A percentile compares a stretch with the other conserved stretches of the same genome.
Evolutionary conservation across 2,797 vertebrate species (phyloP).

Genomic region (Danionella dracula): DNA sequence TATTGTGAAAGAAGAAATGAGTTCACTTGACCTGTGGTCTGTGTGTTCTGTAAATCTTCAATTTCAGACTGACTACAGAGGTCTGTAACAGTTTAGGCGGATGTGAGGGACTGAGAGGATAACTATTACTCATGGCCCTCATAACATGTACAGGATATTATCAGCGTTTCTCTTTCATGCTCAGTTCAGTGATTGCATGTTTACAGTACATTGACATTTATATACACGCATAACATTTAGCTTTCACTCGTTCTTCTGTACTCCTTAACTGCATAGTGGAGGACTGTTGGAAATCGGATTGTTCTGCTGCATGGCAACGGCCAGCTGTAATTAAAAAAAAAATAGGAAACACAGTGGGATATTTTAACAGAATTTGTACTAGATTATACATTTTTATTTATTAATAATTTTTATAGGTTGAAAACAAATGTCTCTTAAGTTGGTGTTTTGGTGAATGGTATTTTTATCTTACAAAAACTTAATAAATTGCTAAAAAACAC

Average conservation of each 20-base stretch:
- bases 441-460: no score
- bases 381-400: slow-evolving; percentile 44
- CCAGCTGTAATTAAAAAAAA: slow-evolving; percentile 65
- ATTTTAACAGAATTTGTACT: slow-evolving; percentile 52
- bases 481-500: no score
- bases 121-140: slow-evolving; percentile 23
- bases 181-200: slow-evolving; percentile 46
- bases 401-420: neutral
- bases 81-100: slow-evolving; percentile 3
- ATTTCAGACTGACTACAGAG: neutral
- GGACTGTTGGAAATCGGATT: slow-evolving; percentile 46
- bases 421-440: slow-evolving; percentile 33
- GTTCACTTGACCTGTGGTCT: slow-evolving; percentile 9
- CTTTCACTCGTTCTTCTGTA: slow-evolving; percentile 42
- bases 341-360: slow-evolving; percentile 53
- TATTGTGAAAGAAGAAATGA: slow-evolving; percentile 11
- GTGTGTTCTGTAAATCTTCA: slow-evolving; percentile 20
- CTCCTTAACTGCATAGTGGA: slow-evolving; percentile 30
- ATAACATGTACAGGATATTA: slow-evolving; percentile 42
- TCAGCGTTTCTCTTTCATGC: slow-evolving; percentile 31
- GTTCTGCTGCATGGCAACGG: slow-evolving; percentile 59
- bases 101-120: slow-evolving; percentile 5
- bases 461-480: no score
- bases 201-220: slow-evolving; percentile 40
- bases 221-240: slow-evolving; percentile 6